These are phyloP conservation scores for Acanthisitta chloris DNA, from an alignment of 2,113 vertebrate species.

Conservation along the genomic window DNA sequence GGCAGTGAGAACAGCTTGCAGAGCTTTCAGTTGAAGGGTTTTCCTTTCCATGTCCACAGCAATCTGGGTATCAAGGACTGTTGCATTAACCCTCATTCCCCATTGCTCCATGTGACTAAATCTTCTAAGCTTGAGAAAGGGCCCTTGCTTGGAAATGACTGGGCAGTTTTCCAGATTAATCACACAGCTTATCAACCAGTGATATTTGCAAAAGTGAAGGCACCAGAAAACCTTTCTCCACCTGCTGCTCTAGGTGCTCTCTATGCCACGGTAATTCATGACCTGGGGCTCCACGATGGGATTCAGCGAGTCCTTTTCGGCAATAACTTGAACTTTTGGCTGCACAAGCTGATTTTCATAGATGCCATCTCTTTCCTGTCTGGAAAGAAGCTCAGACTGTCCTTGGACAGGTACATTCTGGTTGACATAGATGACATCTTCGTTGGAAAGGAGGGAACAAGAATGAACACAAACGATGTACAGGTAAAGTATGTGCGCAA, in stretches of 20 bases:
- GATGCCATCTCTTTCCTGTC: slow-evolving; percentile 80
- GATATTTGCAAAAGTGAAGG: slow-evolving; percentile 76
- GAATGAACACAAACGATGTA: slow-evolving; percentile 81
- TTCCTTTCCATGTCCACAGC: slow-evolving; percentile 72
- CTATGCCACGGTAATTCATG: slow-evolving; percentile 76
- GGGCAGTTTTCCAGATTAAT: slow-evolving; percentile 79
- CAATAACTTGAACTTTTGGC: slow-evolving; percentile 82
- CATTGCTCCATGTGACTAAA: slow-evolving; percentile 77
- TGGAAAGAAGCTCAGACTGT: slow-evolving; percentile 71
- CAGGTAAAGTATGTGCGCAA: slow-evolving; percentile 68
- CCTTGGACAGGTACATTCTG: slow-evolving; percentile 81
- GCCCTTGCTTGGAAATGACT: slow-evolving; percentile 75
- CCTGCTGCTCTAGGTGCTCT: slow-evolving; percentile 64
- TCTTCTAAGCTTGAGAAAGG: slow-evolving; percentile 75
- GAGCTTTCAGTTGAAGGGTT: slow-evolving; percentile 70
- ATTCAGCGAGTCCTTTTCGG: slow-evolving; percentile 80
- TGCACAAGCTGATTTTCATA: slow-evolving; percentile 82
- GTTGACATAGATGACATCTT: slow-evolving; percentile 86
- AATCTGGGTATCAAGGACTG: slow-evolving; percentile 76
- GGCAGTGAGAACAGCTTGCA: slow-evolving; percentile 72
- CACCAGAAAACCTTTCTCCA: slow-evolving; percentile 68
- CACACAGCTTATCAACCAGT: slow-evolving; percentile 79
- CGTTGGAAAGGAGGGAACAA: slow-evolving; percentile 82
- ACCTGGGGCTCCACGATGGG: slow-evolving; percentile 78
- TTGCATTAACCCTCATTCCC: slow-evolving; percentile 79